A percentile compares a stretch with the other conserved stretches of the same genome.
Conservation (phyloP, 2,113 vertebrate species). For the Uropsilus gracilis region DNA sequence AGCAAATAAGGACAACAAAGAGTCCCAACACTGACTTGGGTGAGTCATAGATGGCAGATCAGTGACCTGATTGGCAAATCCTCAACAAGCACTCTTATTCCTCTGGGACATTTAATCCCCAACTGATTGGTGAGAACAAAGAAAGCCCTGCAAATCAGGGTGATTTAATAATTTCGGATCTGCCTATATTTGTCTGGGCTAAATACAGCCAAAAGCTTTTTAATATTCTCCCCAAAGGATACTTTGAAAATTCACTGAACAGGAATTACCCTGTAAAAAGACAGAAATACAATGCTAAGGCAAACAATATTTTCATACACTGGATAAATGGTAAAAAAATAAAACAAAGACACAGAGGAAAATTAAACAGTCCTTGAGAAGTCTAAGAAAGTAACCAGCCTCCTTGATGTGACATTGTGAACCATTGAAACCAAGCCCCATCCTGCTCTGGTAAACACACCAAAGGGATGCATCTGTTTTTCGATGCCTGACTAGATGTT, state of each 20-base stretch:
- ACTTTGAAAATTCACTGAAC: slow-evolving; percentile 74
- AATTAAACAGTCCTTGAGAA: slow-evolving; percentile 2
- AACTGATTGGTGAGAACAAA: slow-evolving; percentile 69
- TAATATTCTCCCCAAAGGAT: slow-evolving; percentile 68
- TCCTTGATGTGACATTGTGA: slow-evolving; percentile 44
- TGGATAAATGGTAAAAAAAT: slow-evolving; percentile 27
- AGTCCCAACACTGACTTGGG: slow-evolving; percentile 60
- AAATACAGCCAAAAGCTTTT: slow-evolving; percentile 71
- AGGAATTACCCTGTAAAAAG: slow-evolving; percentile 15
- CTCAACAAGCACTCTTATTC: slow-evolving; percentile 69
- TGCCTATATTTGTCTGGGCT: slow-evolving; percentile 63
- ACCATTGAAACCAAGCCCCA: background rate
- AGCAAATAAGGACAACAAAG: slow-evolving; percentile 73
- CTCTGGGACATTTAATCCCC: slow-evolving; percentile 62
- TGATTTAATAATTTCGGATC: slow-evolving; percentile 73
- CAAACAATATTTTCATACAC: slow-evolving; percentile 19
- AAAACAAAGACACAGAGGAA: slow-evolving; percentile 57
- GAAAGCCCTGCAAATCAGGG: slow-evolving; percentile 56
- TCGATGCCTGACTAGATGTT: background rate
- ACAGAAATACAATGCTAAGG: slow-evolving; percentile 7
- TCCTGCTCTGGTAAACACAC: background rate
- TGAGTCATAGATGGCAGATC: background rate
- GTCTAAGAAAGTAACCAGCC: background rate
- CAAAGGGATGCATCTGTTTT: background rate
- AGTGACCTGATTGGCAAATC: slow-evolving; percentile 40